Base-by-base conservation (phyloP, 2,888 invertebrate genomes). In the Erpobdella octoculata region DNA sequence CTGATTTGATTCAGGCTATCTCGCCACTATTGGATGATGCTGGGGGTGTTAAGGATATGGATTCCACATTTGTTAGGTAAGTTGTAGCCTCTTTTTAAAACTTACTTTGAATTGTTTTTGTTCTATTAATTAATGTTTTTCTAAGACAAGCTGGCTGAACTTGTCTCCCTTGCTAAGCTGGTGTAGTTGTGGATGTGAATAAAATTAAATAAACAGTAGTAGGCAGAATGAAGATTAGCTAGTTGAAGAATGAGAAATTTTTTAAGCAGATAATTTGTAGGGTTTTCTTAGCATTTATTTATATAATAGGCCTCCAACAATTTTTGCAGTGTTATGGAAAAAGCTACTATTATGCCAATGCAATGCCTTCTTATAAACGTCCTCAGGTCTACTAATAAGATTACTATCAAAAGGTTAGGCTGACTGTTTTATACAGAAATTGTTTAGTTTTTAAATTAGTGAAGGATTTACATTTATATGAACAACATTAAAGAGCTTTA, bases 321-420 rank as follows among this genome's bases (percentile, higher is more conserved):
- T 33, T 8, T 33, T 62, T 48, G 12, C 33, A 69, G 69, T 53
- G 58, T 69, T 41, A 53, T 69, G 69, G 46, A 69, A 25, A 58
- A 25, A 9, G 48, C 46, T 36, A 21, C 2, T 25, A 33, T 58
- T n/a, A 69, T 69, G 69, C 69, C 69, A 35, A 25, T 53, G 5
- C 69, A 69, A n/a, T 69, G 69, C 28, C 31, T 69, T 35, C 58
- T 69, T 21, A 69, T 69, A n/a, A 69, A 69, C 35, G 33, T 69
- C 69, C 38, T 69, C 58, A 28, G 58, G 31, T 48, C 69, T 35
- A 48, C 69, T 18, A 33, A 48, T 18, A 33, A 33, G n/a, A n/a
- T 35, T 33, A 48, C 46, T 12, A n/a, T 69, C 31, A 69, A 69
- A 53, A 69, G 46, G 69, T 69, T n/a, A 25, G n/a, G 35, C 33